A percentile compares a stretch with the other conserved stretches of the same genome.
phyloP scores from a whole-genome alignment of 2,888 invertebrate species.

The Mycalesis mineus region DNA sequence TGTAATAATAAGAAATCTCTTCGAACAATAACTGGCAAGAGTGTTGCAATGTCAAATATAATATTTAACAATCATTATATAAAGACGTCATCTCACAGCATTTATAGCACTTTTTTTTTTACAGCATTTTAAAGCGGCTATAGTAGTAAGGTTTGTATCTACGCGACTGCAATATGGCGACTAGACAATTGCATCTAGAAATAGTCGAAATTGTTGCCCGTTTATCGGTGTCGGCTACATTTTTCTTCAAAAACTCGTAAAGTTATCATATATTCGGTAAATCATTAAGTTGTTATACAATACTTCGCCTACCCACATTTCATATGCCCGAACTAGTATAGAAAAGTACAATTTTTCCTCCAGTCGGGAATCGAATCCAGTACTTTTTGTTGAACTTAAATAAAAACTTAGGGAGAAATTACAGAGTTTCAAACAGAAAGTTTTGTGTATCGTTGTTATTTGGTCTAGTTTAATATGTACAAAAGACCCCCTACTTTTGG shows the following conservation, averaged over 20 bases:
- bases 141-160: too few species aligned
- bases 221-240: neutral
- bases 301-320: neutral
- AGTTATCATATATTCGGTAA: neutral
- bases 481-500: constrained; percentile 8
- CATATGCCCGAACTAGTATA: neutral
- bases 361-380: neutral
- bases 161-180: neutral
- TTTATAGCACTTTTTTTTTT: too few species aligned
- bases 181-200: neutral
- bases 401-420: neutral
- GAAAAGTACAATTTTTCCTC: neutral
- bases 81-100: too few species aligned
- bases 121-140: too few species aligned
- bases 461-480: constrained; percentile 16
- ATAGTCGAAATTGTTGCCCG: neutral
- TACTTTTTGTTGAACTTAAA: neutral
- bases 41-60: too few species aligned
- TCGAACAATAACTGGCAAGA: too few species aligned
- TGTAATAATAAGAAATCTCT: too few species aligned
- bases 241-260: neutral
- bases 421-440: neutral
- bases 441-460: constrained; percentile 2
- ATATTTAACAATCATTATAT: too few species aligned
- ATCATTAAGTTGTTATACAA: neutral